Base-by-base conservation (phyloP, 2,113 vertebrate genomes). In the Xenus cinereus region DNA sequence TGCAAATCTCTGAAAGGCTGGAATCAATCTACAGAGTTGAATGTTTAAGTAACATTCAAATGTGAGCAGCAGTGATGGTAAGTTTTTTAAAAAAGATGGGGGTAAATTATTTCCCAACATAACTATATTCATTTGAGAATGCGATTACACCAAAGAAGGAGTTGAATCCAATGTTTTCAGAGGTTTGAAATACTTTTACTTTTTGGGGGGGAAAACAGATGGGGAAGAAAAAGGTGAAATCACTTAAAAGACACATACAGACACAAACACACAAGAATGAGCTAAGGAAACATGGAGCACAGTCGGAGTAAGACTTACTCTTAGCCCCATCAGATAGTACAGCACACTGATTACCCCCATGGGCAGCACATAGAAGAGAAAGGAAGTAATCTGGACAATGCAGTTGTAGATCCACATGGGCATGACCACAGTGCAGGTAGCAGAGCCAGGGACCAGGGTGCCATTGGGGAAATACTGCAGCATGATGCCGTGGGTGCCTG, bases 381-480 rank as follows among this genome's bases (percentile, higher is more conserved):
- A 66, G 3, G 99, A 99, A 27, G 99, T 99, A 77, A 99, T 94
- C 96, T 99, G 99, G 51, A 99, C 98, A 59, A 99, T 99, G 14
- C 98, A 98, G 93, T 99, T 99, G 97, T 99, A 99, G 77, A 99
- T 97, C 99, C 99, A 99, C 54, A 98, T 95, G 7, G 99, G 99
- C 89, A 97, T 97, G 45, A 99, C 98, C 91, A 99, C 88, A 0
- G 97, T 97, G 54, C 99, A 99, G 41, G 98, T 98, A 27, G 98
- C 99, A 1, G 99, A 99, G 88, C 98, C 98, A 0, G 98, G 98
- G 30, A 99, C 95, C 14, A 96, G 72, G 4, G 96, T 97, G 26
- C 98, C 97, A 0, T 96, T 97, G 63, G 97, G 97, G 63, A 95
- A 97, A 10, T 95, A 93, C 72, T 99, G 98, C 54, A 98, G 79